Base-by-base conservation (phyloP, 92 coral and sea anemone genomes). In the Phymanthus crucifer region DNA sequence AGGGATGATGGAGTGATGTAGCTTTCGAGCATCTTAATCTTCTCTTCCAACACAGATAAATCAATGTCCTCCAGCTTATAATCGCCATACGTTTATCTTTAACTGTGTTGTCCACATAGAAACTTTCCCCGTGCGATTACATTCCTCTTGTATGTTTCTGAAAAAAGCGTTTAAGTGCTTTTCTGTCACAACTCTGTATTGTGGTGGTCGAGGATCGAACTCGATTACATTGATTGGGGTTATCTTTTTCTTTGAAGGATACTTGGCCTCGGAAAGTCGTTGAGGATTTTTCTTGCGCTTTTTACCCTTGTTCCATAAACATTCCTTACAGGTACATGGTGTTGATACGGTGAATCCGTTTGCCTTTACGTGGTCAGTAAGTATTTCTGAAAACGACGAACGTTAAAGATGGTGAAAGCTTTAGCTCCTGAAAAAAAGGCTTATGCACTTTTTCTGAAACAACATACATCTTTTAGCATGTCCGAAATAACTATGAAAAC, bases 241-340 rank as follows among this genome's bases (percentile, higher is more conserved):
- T 33, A 58, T 71, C 78, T 77, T 85, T 56, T 69, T 33, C 70
- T 89, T 85, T 57, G 89, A 67, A 64, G 84, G 83, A 79, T 89
- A 85, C n/a, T 76, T 50, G 23, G 93, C 84, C 45, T 76, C 72
- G 32, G 85, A 78, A 35, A 82, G 66, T 56, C 86, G 56, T 69
- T 71, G 74, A 32, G 78, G 86, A 58, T 89, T 77, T 75, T 78
- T 87, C 78, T 77, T 78, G n/a, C n/a, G n/a, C n/a, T 87, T 87
- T 79, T 83, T 83, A 18, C 91, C 88, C 72, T 79, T 83, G 64
- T 87, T 88, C 91, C 91, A 88, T 0, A 85, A 65, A 74, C 91
- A 84, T 52, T 73, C 82, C 61, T 88, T 33, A 58, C 82, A 72
- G 9, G 91, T 88, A 56, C 83, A 83, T 32, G 88, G 85, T 74